phyloP scores from a whole-genome alignment of 2,888 invertebrate genomes.

The Melinopterus prodromus region DNA sequence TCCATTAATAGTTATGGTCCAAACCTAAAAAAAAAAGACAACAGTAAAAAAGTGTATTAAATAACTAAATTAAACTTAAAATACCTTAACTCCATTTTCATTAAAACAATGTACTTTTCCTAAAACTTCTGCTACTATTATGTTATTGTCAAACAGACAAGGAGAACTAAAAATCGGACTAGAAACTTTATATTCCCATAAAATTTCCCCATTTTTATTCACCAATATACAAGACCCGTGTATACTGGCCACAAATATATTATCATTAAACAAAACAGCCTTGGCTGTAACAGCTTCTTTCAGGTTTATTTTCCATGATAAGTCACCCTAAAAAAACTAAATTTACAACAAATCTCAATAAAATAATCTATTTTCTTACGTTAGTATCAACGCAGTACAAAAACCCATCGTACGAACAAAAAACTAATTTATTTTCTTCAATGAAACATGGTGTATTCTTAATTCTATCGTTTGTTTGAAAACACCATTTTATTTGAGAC shows the following conservation, averaged over 20 bases:
- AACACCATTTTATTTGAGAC: conserved; percentile 69
- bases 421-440: conserved; percentile 61
- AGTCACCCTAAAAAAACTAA: conserved; percentile 62
- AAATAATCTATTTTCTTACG: conserved; percentile 57
- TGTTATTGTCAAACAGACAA: conserved; percentile 63
- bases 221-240: conserved; percentile 68
- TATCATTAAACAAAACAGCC: conserved; percentile 58
- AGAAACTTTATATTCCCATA: conserved; percentile 67
- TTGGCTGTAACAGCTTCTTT: conserved; percentile 63
- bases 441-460: conserved; percentile 69
- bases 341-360: conserved; percentile 25
- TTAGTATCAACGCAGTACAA: conserved; percentile 67
- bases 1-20: conserved; percentile 67
- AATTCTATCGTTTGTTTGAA: conserved; percentile 68
- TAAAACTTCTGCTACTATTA: conserved; percentile 65
- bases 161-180: conserved; percentile 73
- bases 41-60: conserved; percentile 21
- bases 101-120: conserved; percentile 67
- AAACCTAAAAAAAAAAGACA: conserved; percentile 65
- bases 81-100: conserved; percentile 63
- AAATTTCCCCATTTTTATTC: conserved; percentile 62
- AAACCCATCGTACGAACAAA: conserved; percentile 77
- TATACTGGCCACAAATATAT: conserved; percentile 65
- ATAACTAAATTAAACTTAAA: conserved; percentile 28
- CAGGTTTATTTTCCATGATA: conserved; percentile 57